Evolutionary conservation across 1,140 invertebrate species (phyloP), one percentile per base, ranked within the genome.

Genomic region (Odontomachus brunneus): DNA sequence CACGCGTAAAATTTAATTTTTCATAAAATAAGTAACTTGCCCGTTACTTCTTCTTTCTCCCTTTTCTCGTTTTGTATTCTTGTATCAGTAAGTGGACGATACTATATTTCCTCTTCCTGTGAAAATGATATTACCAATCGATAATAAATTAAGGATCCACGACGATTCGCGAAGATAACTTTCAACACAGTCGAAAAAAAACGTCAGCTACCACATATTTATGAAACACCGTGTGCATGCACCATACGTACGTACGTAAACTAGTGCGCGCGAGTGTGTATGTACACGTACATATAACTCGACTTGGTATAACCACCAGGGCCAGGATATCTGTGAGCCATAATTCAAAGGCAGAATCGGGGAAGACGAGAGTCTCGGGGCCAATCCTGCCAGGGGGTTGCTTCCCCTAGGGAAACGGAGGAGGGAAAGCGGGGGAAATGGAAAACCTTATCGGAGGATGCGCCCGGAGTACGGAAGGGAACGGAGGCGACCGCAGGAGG

Each of bases 361-460:
- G 67, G 73, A 84, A 84, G 82, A 84, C 76, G 83, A 55, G 72
- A 86, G 84, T 88, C 82, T 88, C 75, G 49, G 66, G 81, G 71
- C 69, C 59, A 75, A 81, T 84, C 80, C 67, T 74, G 65, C 65
- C 53, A 81, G 75, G 74, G 80, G 65, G 65, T 72, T 55, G 65
- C 17, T 53, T 57, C 65, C 80, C 81, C 72, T 24, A 12, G 72
- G 57, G 87, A 76, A 38, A n/a, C 7, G 0, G 15, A 29, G 53
- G 26, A 33, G 75, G 71, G 80, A 83, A 29, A 48, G 26, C 33
- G 75, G 71, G 80, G 85, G 83, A 89, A 89, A 89, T 89, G 88
- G 85, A 89, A 87, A 89, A 89, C 85, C 85, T 89, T 89, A 89
- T 89, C 88, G 72, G 80, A 76, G 81, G 83, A 74, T 88, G 84